Base-by-base conservation (phyloP, 2,888 invertebrate genomes). In the Mythimna loreyi region DNA sequence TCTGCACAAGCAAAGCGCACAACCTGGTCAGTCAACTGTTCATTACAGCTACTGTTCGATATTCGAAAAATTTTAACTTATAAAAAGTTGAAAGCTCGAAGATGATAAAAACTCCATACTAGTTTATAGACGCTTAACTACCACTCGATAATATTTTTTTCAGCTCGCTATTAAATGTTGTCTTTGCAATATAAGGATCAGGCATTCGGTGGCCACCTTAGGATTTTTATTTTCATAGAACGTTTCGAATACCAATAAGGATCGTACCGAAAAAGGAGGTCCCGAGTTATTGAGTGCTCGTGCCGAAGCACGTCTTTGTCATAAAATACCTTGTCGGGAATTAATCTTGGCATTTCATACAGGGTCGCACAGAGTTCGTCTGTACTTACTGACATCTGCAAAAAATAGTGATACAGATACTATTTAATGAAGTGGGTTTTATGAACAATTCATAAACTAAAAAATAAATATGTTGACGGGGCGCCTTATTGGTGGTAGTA, bases 401-500 rank as follows among this genome's bases (percentile, higher is more conserved):
- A 90, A 90, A 88, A 87, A 78, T 70, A 72, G 81, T 85, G 86
- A 86, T 89, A 90, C 85, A 90, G 87, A 89, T 89, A 87, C 83
- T 82, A 83, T 80, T 91, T 91, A 93, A 92, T 91, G 87, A 92
- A 90, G 90, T 89, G 82, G 81, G 87, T 90, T 89, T 89, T 71
- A 88, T 86, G 88, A 87, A 86, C 87, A 87, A 92, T 92, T 91
- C 89, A 90, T 92, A 91, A 90, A 89, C 88, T 89, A 86, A 92
- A 92, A 92, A 92, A 90, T 88, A 91, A 92, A 89, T 90, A 92
- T 91, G 91, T 93, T 91, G 93, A 92, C 89, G 87, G 90, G 88
- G 90, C 92, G 90, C 92, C 92, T 93, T 95, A 94, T 93, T 93
- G 94, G 93, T 91, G 82, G 91, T 91, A 89, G 93, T 94, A 95